These are phyloP conservation scores for Paramormyrops hopkinsi DNA, from an alignment of 2,797 vertebrate species.

Conservation along the genomic window DNA sequence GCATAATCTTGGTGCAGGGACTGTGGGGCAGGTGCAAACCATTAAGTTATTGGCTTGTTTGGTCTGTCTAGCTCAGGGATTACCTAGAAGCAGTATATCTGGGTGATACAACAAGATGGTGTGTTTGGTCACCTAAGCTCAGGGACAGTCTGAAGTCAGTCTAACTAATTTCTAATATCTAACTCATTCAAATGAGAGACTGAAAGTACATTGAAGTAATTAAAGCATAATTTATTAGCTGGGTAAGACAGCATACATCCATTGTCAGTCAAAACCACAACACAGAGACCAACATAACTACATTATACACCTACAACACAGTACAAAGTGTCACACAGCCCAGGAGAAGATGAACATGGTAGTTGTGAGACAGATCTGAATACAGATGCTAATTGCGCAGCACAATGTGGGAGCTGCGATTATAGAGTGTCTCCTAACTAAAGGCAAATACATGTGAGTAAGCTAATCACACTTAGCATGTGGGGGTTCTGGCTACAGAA, in stretches of 20 bases:
- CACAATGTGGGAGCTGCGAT: neutral
- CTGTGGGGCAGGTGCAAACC: neutral
- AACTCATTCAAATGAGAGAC: no score
- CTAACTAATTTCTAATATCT: neutral
- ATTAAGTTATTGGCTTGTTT: neutral
- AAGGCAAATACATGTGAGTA: neutral
- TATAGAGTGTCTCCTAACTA: neutral
- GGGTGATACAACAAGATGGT: neutral
- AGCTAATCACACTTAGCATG: neutral
- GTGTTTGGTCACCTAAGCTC: neutral
- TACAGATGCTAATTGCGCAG: neutral
- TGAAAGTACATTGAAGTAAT: neutral
- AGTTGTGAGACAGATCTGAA: neutral
- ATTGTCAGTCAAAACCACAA: neutral
- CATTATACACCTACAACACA: neutral
- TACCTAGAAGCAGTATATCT: neutral
- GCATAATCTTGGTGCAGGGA: neutral
- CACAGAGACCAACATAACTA: neutral
- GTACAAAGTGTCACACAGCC: neutral
- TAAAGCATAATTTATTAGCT: neutral
- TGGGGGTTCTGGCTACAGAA: neutral
- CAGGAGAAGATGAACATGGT: neutral
- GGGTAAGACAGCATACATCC: neutral
- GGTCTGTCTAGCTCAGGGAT: neutral
- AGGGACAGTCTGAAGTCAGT: no score